phyloP scores from a whole-genome alignment of 2,113 vertebrate species.

The Myotis yumanensis region DNA sequence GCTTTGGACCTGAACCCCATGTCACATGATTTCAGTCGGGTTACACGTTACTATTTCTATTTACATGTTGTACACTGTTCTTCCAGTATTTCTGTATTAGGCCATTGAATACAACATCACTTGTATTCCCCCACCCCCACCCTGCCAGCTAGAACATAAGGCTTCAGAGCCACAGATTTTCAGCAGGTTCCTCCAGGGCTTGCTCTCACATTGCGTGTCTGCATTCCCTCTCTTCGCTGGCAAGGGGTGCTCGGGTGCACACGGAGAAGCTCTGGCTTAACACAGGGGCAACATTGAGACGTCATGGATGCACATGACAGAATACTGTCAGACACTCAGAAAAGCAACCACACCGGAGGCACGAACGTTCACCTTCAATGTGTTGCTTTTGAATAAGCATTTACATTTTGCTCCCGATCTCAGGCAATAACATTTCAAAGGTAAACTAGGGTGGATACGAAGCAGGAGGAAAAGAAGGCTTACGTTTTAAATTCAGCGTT shows the following conservation, averaged over 20 bases:
- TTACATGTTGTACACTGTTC: not conserved
- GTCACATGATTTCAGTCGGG: not conserved
- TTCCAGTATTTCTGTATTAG: constrained; percentile 7
- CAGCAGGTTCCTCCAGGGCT: not conserved
- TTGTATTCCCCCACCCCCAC: not conserved
- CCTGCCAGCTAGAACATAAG: not conserved
- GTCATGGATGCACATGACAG: not conserved
- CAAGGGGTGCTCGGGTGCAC: not conserved
- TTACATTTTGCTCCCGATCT: constrained; percentile 7
- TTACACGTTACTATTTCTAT: not conserved
- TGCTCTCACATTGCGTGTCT: not conserved
- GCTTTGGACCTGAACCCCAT: not conserved
- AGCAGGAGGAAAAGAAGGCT: not conserved
- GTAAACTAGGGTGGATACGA: not conserved
- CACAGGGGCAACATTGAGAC: not conserved
- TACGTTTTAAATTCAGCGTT: not conserved
- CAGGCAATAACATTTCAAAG: not conserved
- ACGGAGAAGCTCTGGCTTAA: not conserved
- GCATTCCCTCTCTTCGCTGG: not conserved
- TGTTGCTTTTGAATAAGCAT: not conserved
- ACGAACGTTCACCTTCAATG: not conserved
- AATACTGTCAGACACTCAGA: not conserved
- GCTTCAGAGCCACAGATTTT: not conserved
- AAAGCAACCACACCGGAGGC: not conserved
- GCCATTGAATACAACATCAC: not conserved